Evolutionary conservation across 2,888 invertebrate genomes (phyloP).

Genomic region (Bellardia bayeri): DNA sequence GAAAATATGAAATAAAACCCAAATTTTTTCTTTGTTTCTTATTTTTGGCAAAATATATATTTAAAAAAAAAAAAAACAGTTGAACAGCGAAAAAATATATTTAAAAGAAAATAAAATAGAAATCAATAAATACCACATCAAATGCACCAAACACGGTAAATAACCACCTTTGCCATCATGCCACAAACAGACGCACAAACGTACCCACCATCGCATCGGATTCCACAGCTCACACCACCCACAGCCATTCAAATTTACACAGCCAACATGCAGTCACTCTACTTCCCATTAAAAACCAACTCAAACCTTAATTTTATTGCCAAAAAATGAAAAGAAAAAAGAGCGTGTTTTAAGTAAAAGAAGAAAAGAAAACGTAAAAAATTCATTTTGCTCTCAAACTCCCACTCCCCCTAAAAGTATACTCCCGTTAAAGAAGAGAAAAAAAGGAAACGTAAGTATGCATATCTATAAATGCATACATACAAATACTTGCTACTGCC

Average conservation of each 20-base stretch:
- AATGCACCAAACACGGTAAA: constrained; percentile 65
- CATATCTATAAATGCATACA: constrained; percentile 38
- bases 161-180: constrained; percentile 65
- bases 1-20: constrained; percentile 20
- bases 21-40: constrained; percentile 5
- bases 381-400: constrained; percentile 37
- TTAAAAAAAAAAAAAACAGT: constrained; percentile 22
- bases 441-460: constrained; percentile 8
- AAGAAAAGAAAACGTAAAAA: constrained; percentile 59
- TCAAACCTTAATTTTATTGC: constrained; percentile 55
- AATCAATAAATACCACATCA: constrained; percentile 74
- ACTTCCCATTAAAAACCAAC: constrained; percentile 41
- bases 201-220: constrained; percentile 14
- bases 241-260: constrained; percentile 30
- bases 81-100: constrained; percentile 6
- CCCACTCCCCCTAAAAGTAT: neutral
- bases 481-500: constrained; percentile 58
- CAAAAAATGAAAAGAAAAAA: constrained; percentile 51
- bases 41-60: constrained; percentile 39
- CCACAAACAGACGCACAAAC: constrained; percentile 54
- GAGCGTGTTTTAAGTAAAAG: constrained; percentile 29
- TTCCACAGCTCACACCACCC: constrained; percentile 1
- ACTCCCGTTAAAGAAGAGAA: constrained; percentile 41
- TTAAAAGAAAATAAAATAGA: constrained; percentile 70
- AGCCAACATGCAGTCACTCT: constrained; percentile 35